Percentiles rank a stretch among this genome's conserved stretches.
Conservation (phyloP, 2,797 vertebrate genomes). For the Bovichtus variegatus region DNA sequence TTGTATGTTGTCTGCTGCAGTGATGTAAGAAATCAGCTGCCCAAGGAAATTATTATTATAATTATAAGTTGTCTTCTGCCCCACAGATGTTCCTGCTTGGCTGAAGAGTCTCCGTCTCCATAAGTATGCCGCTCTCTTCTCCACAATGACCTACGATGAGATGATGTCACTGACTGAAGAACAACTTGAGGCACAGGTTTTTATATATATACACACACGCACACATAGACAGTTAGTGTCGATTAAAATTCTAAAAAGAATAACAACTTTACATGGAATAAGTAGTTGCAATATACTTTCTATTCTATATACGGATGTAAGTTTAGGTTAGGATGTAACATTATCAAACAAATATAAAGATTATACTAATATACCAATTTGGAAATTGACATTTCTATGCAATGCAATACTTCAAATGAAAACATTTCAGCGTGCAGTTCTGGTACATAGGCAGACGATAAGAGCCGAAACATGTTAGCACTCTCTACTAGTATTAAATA, state of each 20-base stretch:
- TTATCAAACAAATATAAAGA: not conserved
- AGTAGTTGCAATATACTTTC: not conserved
- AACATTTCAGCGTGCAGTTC: no score
- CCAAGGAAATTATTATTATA: not conserved
- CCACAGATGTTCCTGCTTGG: slow-evolving; percentile 96
- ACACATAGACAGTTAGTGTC: not conserved
- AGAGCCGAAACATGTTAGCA: not conserved
- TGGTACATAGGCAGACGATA: not conserved
- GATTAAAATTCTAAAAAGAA: not conserved
- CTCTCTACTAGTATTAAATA: not conserved
- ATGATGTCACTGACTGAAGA: slow-evolving; percentile 98
- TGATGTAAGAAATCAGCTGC: not conserved
- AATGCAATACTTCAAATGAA: no score
- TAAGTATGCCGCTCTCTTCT: slow-evolving; percentile 97
- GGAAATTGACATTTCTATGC: no score
- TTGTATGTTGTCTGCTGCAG: not conserved
- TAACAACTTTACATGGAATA: not conserved
- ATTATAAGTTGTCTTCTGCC: slow-evolving; percentile 4
- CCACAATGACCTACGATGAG: slow-evolving; percentile 97
- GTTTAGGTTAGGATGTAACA: no score
- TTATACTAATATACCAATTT: no score
- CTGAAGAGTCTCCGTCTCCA: slow-evolving; percentile 98
- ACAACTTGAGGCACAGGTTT: slow-evolving; percentile 95
- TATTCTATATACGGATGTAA: not conserved
- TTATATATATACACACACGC: slow-evolving; percentile 7